A percentile compares a stretch with the other conserved stretches of the same genome.
These are phyloP conservation scores for Pipistrellus nathusii DNA, from an alignment of 2,797 vertebrate genomes.

Conservation along the genomic window DNA sequence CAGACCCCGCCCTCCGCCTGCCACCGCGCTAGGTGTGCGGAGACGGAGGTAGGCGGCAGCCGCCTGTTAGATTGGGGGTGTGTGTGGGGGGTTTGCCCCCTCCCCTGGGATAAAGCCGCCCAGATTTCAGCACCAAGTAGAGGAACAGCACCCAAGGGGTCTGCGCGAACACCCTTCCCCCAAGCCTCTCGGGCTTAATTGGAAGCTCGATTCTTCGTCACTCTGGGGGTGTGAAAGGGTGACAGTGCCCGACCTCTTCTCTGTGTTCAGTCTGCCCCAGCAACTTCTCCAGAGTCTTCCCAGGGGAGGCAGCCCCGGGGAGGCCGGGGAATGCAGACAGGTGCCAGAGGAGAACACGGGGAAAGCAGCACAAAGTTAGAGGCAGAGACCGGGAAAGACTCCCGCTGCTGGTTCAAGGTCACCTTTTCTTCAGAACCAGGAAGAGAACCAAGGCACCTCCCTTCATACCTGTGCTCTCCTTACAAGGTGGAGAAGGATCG, in stretches of 20 bases:
- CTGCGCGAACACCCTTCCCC: slow-evolving; percentile 26
- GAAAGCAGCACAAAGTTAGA: background rate
- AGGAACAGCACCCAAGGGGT: slow-evolving; percentile 81
- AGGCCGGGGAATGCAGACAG: background rate
- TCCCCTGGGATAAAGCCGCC: background rate
- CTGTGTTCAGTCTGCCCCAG: slow-evolving; percentile 25
- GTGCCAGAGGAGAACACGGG: background rate
- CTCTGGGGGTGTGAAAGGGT: slow-evolving; percentile 24
- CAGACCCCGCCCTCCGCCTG: slow-evolving; percentile 73
- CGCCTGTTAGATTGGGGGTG: slow-evolving; percentile 26
- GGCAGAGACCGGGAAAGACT: background rate
- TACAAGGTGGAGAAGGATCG: background rate
- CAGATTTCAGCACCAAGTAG: slow-evolving; percentile 80
- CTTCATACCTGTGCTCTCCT: background rate
- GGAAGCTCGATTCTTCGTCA: slow-evolving; percentile 29
- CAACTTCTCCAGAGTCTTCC: slow-evolving; percentile 39
- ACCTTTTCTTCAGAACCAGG: slow-evolving; percentile 78
- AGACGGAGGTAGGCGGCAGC: slow-evolving; percentile 37
- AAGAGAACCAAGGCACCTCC: slow-evolving; percentile 63
- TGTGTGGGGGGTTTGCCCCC: background rate
- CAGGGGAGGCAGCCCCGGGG: slow-evolving; percentile 15
- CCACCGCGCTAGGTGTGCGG: slow-evolving; percentile 55
- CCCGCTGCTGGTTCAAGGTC: slow-evolving; percentile 73
- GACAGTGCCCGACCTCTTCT: slow-evolving; percentile 44
- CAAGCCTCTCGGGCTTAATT: background rate